These are phyloP conservation scores for Mythimna ferrago DNA, from an alignment of 2,888 invertebrate species.

Conservation along the genomic window DNA sequence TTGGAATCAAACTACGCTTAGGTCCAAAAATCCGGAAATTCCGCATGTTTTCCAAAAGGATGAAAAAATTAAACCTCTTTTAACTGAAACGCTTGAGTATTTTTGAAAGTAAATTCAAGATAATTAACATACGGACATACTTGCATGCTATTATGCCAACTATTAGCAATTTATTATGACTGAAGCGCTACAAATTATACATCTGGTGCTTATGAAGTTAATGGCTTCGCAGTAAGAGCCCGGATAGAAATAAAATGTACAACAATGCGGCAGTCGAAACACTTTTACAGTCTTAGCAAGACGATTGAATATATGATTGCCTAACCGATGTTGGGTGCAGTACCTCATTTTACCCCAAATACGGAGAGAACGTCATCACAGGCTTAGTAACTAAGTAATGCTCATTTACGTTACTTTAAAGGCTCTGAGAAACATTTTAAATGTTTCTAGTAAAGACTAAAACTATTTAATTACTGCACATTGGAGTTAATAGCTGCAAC, in stretches of 20 bases:
- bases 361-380: slow-evolving; percentile 28
- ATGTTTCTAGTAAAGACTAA: slow-evolving; percentile 39
- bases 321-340: background rate
- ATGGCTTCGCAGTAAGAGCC: slow-evolving; percentile 28
- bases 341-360: slow-evolving; percentile 18
- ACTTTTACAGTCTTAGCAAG: slow-evolving; percentile 1
- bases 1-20: background rate
- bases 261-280: slow-evolving; percentile 18
- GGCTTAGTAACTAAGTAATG: slow-evolving; percentile 14
- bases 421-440: slow-evolving; percentile 43
- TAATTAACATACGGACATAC: slow-evolving; percentile 50
- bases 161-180: slow-evolving; percentile 47
- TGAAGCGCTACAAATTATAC: slow-evolving; percentile 57
- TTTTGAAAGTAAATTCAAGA: slow-evolving; percentile 57
- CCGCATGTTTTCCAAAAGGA: background rate
- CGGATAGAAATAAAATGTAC: slow-evolving; percentile 15
- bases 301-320: slow-evolving; percentile 10
- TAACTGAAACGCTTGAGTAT: slow-evolving; percentile 42
- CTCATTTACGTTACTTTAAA: slow-evolving; percentile 28
- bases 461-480: slow-evolving; percentile 39
- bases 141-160: slow-evolving; percentile 37
- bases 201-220: slow-evolving; percentile 46
- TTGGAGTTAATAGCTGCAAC: slow-evolving; percentile 13
- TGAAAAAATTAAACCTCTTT: slow-evolving; percentile 5
- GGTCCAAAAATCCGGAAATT: background rate